Percentiles rank a stretch among this genome's conserved stretches.
These are phyloP conservation scores for Hecatera dysodea DNA, from an alignment of 2,888 invertebrate species.

Conservation along the genomic window DNA sequence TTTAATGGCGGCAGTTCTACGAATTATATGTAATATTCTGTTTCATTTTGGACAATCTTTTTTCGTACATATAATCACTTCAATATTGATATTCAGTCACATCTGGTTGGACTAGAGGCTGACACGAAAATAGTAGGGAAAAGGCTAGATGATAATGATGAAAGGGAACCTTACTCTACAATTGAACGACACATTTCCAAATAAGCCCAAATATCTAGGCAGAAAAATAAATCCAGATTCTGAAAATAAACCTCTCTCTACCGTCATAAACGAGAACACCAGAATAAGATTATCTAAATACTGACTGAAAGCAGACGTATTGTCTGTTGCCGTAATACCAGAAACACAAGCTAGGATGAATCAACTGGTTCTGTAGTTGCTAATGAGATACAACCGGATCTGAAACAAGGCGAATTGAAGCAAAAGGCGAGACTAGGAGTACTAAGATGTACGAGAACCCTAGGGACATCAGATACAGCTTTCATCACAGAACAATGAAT, in stretches of 20 bases:
- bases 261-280: conserved; percentile 15
- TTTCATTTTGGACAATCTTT: conserved; percentile 2
- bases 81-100: conserved; percentile 7
- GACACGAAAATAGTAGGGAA: neutral
- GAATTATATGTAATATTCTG: conserved; percentile 19
- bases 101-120: neutral
- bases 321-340: conserved; percentile 21
- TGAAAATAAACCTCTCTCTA: conserved; percentile 5
- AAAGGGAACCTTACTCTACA: conserved; percentile 10
- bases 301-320: conserved; percentile 20
- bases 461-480: conserved; percentile 11
- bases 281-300: conserved; percentile 28
- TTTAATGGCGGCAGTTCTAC: conserved; percentile 13
- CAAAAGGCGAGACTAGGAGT: conserved; percentile 20
- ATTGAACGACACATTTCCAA: neutral
- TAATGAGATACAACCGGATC: conserved; percentile 39
- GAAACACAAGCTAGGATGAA: conserved; percentile 34
- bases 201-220: neutral
- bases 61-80: neutral
- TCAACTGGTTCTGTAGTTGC: conserved; percentile 38
- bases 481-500: conserved; percentile 14
- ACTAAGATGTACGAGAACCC: conserved; percentile 9
- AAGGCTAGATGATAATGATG: neutral
- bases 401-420: conserved; percentile 26
- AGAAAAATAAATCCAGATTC: conserved; percentile 21